These are phyloP conservation scores for Canis aureus DNA, from an alignment of 2,113 vertebrate species.

Conservation along the genomic window DNA sequence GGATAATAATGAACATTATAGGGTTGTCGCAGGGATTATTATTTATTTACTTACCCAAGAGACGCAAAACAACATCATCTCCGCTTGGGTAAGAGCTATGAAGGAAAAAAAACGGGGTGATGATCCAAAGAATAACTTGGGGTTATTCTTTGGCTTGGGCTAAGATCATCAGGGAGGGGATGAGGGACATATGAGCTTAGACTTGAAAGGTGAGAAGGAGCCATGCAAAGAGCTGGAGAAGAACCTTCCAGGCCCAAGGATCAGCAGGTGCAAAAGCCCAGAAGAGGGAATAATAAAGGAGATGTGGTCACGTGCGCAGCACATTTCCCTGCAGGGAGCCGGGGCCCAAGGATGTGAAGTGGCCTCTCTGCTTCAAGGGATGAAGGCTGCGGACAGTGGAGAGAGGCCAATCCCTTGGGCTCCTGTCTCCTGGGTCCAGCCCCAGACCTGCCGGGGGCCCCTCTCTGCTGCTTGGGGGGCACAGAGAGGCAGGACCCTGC, in stretches of 20 bases:
- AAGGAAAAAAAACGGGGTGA: background rate
- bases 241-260: background rate
- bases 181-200: background rate
- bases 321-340: background rate
- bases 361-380: background rate
- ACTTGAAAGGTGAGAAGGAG: background rate
- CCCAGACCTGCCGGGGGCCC: background rate
- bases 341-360: background rate
- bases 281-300: background rate
- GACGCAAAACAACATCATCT: background rate
- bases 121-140: background rate
- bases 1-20: background rate
- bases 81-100: background rate
- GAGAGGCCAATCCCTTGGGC: background rate
- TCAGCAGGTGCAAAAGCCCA: background rate
- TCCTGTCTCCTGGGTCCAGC: background rate
- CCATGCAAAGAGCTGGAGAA: background rate
- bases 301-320: rapidly evolving
- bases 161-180: background rate
- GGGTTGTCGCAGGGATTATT: background rate
- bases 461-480: background rate
- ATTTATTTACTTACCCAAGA: background rate
- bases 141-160: background rate
- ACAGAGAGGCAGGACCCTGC: rapidly evolving
- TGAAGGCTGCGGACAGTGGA: background rate